phyloP scores from a whole-genome alignment of 1,140 invertebrate genomes.

The Aphidius gifuensis region DNA sequence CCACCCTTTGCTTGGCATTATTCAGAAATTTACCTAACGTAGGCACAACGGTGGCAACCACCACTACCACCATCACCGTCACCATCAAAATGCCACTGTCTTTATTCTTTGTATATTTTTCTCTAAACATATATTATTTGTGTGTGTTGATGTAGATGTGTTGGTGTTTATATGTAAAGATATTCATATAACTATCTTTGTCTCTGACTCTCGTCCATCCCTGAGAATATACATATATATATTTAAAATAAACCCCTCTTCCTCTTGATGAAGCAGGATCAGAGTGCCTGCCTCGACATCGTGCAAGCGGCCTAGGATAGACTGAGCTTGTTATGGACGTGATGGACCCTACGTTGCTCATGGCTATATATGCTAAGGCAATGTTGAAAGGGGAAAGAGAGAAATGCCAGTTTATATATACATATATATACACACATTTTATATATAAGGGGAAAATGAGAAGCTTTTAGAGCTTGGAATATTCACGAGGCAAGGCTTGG shows the following conservation, averaged over 20 bases:
- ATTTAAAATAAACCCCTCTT: no score
- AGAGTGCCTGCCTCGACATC: slow-evolving; percentile 12
- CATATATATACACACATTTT: not conserved
- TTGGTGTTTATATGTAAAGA: no score
- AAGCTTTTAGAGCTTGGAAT: slow-evolving; percentile 37
- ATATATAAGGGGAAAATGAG: slow-evolving; percentile 21
- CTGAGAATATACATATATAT: no score
- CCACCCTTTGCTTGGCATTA: slow-evolving; percentile 3
- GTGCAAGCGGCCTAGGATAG: slow-evolving; percentile 25
- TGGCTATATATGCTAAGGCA: slow-evolving; percentile 9
- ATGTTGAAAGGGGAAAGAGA: not conserved
- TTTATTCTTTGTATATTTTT: no score
- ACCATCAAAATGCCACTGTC: not conserved
- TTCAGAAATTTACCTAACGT: slow-evolving; percentile 12
- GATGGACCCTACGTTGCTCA: slow-evolving; percentile 34
- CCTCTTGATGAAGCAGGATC: no score
- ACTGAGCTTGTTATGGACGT: slow-evolving; percentile 35
- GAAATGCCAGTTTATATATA: not conserved
- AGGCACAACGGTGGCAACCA: slow-evolving; percentile 2
- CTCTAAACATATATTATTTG: no score
- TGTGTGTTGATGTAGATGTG: no score
- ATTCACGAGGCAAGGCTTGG: slow-evolving; percentile 42
- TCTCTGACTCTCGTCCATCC: no score
- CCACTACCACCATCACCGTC: slow-evolving; percentile 10
- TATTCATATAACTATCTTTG: no score